Conservation (phyloP, 2,113 vertebrate species). For the Axis porcinus region DNA sequence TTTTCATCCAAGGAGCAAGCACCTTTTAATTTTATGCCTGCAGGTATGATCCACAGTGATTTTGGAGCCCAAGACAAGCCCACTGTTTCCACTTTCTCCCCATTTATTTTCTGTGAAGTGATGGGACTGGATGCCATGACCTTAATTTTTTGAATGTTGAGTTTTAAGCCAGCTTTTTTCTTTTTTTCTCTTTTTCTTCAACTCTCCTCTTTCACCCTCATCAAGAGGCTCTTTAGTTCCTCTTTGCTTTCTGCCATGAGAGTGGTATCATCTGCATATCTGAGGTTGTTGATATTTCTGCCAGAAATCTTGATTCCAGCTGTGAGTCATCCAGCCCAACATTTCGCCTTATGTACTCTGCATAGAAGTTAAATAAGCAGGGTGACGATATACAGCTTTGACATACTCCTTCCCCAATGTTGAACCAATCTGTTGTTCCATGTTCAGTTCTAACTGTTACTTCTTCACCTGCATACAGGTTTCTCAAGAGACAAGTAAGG, state of each 20-base stretch:
- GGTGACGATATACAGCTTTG: background rate
- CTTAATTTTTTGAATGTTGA: background rate
- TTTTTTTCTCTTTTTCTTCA: background rate
- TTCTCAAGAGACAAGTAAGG: background rate
- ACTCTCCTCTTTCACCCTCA: background rate
- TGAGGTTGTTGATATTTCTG: background rate
- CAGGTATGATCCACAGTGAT: fast-evolving
- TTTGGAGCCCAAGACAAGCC: background rate
- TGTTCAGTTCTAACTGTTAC: background rate
- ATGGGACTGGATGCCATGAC: background rate
- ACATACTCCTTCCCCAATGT: background rate
- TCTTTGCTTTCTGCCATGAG: background rate
- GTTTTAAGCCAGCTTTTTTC: background rate
- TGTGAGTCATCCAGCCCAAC: background rate
- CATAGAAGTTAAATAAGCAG: background rate
- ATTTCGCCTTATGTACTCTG: background rate
- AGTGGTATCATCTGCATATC: background rate
- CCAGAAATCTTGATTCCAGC: background rate
- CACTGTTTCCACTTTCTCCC: background rate
- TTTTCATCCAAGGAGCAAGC: background rate
- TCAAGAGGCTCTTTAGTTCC: background rate
- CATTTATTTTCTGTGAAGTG: background rate
- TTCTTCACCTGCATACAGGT: background rate
- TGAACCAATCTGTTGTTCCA: background rate
- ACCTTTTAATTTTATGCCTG: background rate